Base-by-base conservation (phyloP, 2,888 invertebrate genomes). In the Leptopilina syphax region DNA sequence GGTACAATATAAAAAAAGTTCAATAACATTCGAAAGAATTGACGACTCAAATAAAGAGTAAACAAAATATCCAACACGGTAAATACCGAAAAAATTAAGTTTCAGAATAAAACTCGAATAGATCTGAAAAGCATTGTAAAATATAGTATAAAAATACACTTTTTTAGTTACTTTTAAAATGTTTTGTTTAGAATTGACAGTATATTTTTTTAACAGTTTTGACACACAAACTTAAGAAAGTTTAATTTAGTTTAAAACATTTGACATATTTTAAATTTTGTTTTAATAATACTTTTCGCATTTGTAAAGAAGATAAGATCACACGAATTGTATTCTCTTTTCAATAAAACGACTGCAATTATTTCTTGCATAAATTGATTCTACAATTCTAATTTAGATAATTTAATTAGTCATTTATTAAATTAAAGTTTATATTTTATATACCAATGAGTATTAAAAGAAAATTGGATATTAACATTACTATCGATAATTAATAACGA, bases 1-100 rank as follows among this genome's bases (percentile, higher is more conserved):
- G 85, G 68, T 85, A 18, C 88, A 89, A 80, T 89, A 83, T 63
- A 83, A 86, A 50, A 87, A 86, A 57, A 60, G 10, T 10, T 34
- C 54, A n/a, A 34, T n/a, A 5, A 73, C 57, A 27, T 34, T 41
- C 34, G 73, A 73, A 8, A 41, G 73, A 57, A 34, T n/a, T 41
- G 9, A 73, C 13, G 34, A 73, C 8, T 18, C 63, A 8, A 9
- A 6, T 18, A 24, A 63, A 24, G 63, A 63, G 18, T 18, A 18
- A 63, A 63, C 24, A 13, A 60, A n/a, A 60, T n/a, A 18, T 18
- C n/a, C n/a, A 7, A 7, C 44, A 44, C 7, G 44, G 5, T 44
- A 8, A 44, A 44, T 44, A 44, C 44, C 60, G 57, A 57, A 57
- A n/a, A 12, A n/a, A 57, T 34, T 57, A 18, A 60, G 3, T n/a